Percentiles rank a stretch among this genome's conserved stretches.
phyloP scores from a whole-genome alignment of 2,888 invertebrate genomes.

The Heliconius hortense region DNA sequence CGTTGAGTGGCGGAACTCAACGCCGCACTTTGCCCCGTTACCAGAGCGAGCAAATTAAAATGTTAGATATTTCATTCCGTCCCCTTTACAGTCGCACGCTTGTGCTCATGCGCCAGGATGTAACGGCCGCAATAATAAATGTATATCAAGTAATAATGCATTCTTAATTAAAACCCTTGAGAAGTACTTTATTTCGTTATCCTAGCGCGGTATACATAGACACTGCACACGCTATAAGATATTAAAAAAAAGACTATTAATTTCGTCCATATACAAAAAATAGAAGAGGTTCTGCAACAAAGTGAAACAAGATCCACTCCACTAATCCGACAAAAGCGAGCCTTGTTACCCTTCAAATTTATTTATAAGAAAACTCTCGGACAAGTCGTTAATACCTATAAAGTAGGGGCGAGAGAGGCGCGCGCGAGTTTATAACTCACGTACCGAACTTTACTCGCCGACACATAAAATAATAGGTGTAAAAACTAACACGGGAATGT shows the following conservation, averaged over 20 bases:
- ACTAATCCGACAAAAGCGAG: conserved; percentile 83
- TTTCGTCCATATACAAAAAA: conserved; percentile 68
- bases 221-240: neutral
- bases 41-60: no score
- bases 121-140: neutral
- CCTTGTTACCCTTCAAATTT: conserved; percentile 83
- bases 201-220: neutral
- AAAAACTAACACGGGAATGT: conserved; percentile 83
- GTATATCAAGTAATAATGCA: neutral
- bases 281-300: conserved; percentile 77
- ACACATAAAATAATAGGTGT: conserved; percentile 83
- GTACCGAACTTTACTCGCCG: conserved; percentile 83
- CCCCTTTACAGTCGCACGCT: no score
- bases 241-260: conserved; percentile 53
- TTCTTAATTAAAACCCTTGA: neutral
- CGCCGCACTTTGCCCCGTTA: no score
- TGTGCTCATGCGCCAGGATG: no score
- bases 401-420: conserved; percentile 82
- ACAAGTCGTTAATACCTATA: conserved; percentile 83
- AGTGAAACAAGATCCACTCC: conserved; percentile 82
- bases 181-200: neutral
- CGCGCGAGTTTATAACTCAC: conserved; percentile 82
- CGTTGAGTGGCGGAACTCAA: no score
- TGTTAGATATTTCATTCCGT: no score
- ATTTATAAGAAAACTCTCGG: conserved; percentile 83